Evolutionary conservation across 37 sponge, comb jelly and placozoan species (phyloP), one percentile per base, ranked within the genome.

Genomic region (Cladorhizidae sp.): DNA sequence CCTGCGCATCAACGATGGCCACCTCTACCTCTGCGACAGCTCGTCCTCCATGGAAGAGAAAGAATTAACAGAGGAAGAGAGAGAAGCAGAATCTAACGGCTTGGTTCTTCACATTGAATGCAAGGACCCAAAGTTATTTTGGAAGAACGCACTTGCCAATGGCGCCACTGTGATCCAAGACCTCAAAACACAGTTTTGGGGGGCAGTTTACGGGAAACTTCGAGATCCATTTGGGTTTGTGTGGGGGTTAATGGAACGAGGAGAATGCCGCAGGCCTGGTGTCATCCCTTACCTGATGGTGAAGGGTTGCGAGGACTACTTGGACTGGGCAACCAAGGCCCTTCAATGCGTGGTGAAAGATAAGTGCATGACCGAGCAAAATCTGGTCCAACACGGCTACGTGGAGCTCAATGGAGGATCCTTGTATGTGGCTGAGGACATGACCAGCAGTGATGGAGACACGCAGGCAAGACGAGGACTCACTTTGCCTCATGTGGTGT

Each of bases 111-210:
- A 89, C 28, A 7, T 89, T 7, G 80, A 89, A 0, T 35, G 63
- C 57, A 58, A 77, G 57, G 79, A 78, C 22, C 72, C 77, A 3
- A 73, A 74, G 1, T 49, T 21, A 0, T 29, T 83, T 22, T 89
- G 89, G 89, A 83, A 89, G 68, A 83, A 73, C 38, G 89, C 89
- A 23, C 37, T 72, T 23, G 73, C 35, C 49, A 83, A 79, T 41
- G 89, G 84, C 50, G 79, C 84, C 40, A 83, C 40, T 22, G 73
- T 72, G 0, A 38, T 50, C 0, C 32, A 40, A 28, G 79, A 83
- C 33, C 73, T 89, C 23, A 73, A 83, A 40, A 45, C 64, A 45
- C 89, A 89, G 59, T 74, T 15, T 25, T 89, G 84, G 84, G 89
- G 89, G 8, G 72, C 28, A 14, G 17, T 62, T 15, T 79, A 79